Conservation (phyloP, 2,113 vertebrate genomes). For the Dolichotis patagonum region DNA sequence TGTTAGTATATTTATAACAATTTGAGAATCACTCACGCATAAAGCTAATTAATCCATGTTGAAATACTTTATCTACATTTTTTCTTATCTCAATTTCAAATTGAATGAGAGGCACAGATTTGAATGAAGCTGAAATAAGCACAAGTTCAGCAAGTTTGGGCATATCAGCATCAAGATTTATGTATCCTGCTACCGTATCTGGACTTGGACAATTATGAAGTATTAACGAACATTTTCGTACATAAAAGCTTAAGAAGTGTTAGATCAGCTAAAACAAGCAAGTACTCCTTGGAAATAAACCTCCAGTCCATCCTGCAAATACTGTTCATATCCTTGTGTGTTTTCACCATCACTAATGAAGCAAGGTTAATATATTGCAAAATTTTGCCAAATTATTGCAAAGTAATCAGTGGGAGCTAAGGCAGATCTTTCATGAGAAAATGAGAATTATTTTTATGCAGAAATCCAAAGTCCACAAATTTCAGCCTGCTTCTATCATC, state of each 20-base stretch:
- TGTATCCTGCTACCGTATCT: neutral
- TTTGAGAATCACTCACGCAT: conserved; percentile 5
- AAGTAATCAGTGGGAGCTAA: neutral
- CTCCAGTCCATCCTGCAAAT: neutral
- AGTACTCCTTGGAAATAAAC: neutral
- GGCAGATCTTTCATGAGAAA: neutral
- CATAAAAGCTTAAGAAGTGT: conserved; percentile 31
- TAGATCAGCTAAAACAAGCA: conserved; percentile 48
- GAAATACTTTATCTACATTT: neutral
- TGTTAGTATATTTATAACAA: neutral
- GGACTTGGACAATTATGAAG: conserved; percentile 4
- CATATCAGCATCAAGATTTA: neutral
- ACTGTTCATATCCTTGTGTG: neutral
- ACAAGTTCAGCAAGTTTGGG: neutral
- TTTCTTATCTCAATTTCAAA: neutral
- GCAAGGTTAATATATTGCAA: neutral
- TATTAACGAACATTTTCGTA: conserved; percentile 26
- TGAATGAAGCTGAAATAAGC: conserved; percentile 6
- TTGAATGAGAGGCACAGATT: neutral
- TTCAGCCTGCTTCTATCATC: neutral
- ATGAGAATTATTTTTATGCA: neutral
- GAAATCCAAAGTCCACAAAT: neutral
- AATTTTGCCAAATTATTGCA: neutral
- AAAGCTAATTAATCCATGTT: neutral
- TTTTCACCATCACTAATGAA: neutral